Base-by-base conservation (phyloP, 2,888 invertebrate genomes). In the Apantesis nais region DNA sequence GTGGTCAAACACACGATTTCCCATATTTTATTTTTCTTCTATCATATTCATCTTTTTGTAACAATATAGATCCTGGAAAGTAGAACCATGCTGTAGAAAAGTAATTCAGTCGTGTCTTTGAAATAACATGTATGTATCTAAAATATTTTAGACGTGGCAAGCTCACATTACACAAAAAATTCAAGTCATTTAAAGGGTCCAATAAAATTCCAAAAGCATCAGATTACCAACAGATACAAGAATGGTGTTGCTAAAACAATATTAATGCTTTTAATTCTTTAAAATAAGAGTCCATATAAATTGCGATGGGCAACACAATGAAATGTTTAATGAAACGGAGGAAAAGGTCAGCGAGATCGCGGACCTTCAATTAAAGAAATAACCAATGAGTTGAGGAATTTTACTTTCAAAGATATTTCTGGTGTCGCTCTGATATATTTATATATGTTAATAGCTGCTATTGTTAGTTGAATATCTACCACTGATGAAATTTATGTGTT, bases 311-410 rank as follows among this genome's bases (percentile, higher is more conserved):
- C 65, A 72, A 72, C 39, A 87, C 88, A 90, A 88, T 88, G 86
- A 89, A 85, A 84, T 85, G 83, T 86, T 86, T 89, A 90, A 90
- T 89, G 90, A 89, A 87, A 86, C 83, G 79, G 77, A 82, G 74
- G 80, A 77, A 84, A 86, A 81, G 74, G 85, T 78, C 78, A 83
- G 63, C 64, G 75, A 73, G 73, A 71, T 76, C 71, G 75, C 74
- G 72, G 58, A 58, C 74, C 80, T 86, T 82, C 84, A 86, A 85
- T 86, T 86, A 86, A 86, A 83, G 81, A 80, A 81, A 76, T 80
- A 79, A 77, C 39, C 78, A 71, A 82, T 79, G 79, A 82, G 73
- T 68, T 73, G 73, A 71, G 72, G 70, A 71, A 71, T 66, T 73
- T 78, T 77, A 71, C 74, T 76, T 78, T 66, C 37, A 62, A 71